Conservation (phyloP, 2,113 vertebrate species). For the Heloderma charlesbogerti region DNA sequence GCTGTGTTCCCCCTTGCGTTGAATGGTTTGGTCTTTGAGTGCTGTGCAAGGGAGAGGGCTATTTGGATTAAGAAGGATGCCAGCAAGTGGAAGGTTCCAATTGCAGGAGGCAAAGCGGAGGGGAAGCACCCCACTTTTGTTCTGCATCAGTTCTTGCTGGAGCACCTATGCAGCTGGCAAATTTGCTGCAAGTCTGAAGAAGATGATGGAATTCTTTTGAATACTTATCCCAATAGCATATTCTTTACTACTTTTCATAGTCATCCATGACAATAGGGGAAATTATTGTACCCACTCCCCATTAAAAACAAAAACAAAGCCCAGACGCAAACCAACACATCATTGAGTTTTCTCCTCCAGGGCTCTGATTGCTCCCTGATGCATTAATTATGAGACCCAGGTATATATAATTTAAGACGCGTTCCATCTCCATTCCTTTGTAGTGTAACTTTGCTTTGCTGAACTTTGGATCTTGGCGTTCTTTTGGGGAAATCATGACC, state of each 20-base stretch:
- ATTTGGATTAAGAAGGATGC: not conserved
- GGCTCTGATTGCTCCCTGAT: slow-evolving; percentile 1
- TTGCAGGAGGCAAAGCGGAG: not conserved
- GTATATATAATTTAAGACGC: slow-evolving; percentile 20
- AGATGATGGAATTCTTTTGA: not conserved
- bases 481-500: not conserved
- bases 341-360: not conserved
- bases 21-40: not conserved
- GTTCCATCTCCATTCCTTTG: slow-evolving; percentile 1
- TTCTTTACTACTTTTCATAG: not conserved
- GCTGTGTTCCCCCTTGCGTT: not conserved
- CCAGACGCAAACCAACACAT: not conserved
- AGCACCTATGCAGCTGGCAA: not conserved
- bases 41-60: not conserved
- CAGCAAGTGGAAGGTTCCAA: not conserved
- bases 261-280: not conserved
- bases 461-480: not conserved
- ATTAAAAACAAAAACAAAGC: not conserved
- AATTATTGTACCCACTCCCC: not conserved
- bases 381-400: slow-evolving; percentile 32
- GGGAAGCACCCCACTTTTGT: not conserved
- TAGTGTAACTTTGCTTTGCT: not conserved
- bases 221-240: not conserved
- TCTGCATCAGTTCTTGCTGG: not conserved
- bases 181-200: not conserved